Percentiles rank a stretch among this genome's conserved stretches.
Conservation (phyloP, 2,797 vertebrate species). For the Leptodactylus fallax region DNA sequence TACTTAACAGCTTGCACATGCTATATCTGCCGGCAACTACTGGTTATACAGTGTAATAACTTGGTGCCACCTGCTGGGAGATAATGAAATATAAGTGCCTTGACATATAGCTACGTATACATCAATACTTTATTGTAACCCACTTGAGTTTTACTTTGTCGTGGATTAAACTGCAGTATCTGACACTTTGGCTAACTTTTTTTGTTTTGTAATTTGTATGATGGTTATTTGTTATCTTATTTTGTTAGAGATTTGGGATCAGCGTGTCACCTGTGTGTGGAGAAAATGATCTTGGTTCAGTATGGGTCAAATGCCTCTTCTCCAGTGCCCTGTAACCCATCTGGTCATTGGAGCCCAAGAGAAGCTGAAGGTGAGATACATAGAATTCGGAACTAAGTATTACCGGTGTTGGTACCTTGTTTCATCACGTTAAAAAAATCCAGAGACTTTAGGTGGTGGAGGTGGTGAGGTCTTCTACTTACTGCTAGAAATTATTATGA, state of each 20-base stretch:
- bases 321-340: slow-evolving; percentile 91
- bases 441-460: not conserved
- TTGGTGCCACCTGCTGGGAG: slow-evolving; percentile 21
- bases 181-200: not conserved
- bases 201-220: not conserved
- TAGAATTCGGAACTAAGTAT: not conserved
- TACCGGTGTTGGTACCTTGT: not conserved
- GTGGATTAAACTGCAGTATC: not conserved
- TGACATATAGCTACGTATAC: not conserved
- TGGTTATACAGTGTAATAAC: not conserved
- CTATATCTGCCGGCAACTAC: not conserved
- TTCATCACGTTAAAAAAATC: not conserved
- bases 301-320: slow-evolving; percentile 94
- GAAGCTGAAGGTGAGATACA: slow-evolving; percentile 91
- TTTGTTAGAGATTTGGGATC: slow-evolving; percentile 99
- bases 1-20: not conserved
- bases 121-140: not conserved
- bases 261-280: slow-evolving; percentile 92
- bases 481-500: not conserved
- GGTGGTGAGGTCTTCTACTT: not conserved
- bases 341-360: slow-evolving; percentile 96
- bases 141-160: not conserved
- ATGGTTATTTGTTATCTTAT: slow-evolving; percentile 81
- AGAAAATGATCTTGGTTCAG: slow-evolving; percentile 89
- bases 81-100: not conserved